Percentiles rank a stretch among this genome's conserved stretches.
These are phyloP conservation scores for Pemphredon lugubris DNA, from an alignment of 2,888 invertebrate genomes.

Conservation along the genomic window DNA sequence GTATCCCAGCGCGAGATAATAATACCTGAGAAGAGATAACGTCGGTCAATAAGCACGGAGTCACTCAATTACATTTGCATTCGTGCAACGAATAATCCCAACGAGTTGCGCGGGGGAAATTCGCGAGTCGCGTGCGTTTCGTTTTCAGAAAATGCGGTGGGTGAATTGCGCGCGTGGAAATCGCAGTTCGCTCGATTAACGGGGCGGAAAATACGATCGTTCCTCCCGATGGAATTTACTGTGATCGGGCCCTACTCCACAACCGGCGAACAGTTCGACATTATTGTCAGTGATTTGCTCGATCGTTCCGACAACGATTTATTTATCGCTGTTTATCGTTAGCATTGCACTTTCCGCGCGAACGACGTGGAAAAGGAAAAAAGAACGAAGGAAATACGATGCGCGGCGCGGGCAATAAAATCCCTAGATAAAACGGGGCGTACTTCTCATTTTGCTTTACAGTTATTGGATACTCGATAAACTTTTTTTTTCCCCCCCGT, in stretches of 20 bases:
- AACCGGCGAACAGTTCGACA: not conserved
- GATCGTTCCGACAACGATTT: not conserved
- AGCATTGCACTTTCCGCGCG: too few relatives aligned
- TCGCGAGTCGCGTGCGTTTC: not conserved
- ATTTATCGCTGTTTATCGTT: too few relatives aligned
- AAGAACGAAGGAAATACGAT: too few relatives aligned
- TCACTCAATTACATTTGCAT: conserved; percentile 18
- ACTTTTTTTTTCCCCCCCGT: too few relatives aligned
- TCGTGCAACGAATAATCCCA: conserved; percentile 36
- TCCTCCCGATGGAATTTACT: conserved; percentile 26
- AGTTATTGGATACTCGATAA: too few relatives aligned
- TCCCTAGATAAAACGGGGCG: too few relatives aligned
- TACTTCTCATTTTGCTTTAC: too few relatives aligned
- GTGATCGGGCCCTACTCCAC: not conserved
- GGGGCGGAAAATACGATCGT: conserved; percentile 12
- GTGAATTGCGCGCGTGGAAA: conserved; percentile 10
- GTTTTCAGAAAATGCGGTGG: not conserved
- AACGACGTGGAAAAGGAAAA: too few relatives aligned
- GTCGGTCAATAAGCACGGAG: conserved; percentile 14
- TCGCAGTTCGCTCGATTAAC: conserved; percentile 39
- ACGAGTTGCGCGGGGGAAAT: conserved; percentile 14
- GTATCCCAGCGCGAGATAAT: not conserved
- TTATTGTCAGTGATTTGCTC: not conserved
- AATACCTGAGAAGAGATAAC: not conserved
- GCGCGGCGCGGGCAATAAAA: too few relatives aligned